Evolutionary conservation across 1,140 invertebrate genomes (phyloP), one percentile per base, ranked within the genome.

Genomic region (Cyclina sinensis): DNA sequence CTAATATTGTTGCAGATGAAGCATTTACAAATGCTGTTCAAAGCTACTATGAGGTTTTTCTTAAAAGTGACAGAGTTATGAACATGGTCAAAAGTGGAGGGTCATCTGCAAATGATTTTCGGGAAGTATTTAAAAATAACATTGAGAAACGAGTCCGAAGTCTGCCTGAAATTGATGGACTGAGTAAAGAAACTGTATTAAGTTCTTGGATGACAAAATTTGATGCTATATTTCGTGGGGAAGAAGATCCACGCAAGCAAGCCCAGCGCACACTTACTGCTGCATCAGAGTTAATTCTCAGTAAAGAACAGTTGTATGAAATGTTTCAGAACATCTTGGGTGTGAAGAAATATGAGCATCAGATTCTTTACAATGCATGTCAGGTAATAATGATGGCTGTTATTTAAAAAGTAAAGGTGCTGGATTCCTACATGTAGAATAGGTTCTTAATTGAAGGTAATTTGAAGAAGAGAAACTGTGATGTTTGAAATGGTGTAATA

Each of bases 201-300:
- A 99, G 98, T 76, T 99, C 99, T 73, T 99, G 99, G 99, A 98
- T 99, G 97, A 98, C 98, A 48, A 99, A 99, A 96, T 99, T 99
- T 96, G 99, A 99, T 96, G 98, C 98, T 95, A 99, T 99, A 94
- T 98, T 99, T 94, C 99, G 99, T 96, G 98, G 98, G 95, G 95
- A 95, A 83, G 96, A 96, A 89, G 95, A 95, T 90, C 95, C 94
- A 5, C 91, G 95, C 78, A 95, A 95, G 74, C 94, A 95, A 74
- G 93, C 94, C 16, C 95, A 96, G 90, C 89, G 95, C 51, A 92
- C 94, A 80, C 92, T 94, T 18, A 93, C 94, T 65, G 94, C 95
- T 85, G 93, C 95, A 35, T 94, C 95, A 18, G 95, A 96, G 88
- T 91, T 95, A 30, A 95, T 96, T 88, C 92, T 96, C 2, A 96